Base-by-base conservation (phyloP, 2,888 invertebrate genomes). In the Bugula neritina region DNA sequence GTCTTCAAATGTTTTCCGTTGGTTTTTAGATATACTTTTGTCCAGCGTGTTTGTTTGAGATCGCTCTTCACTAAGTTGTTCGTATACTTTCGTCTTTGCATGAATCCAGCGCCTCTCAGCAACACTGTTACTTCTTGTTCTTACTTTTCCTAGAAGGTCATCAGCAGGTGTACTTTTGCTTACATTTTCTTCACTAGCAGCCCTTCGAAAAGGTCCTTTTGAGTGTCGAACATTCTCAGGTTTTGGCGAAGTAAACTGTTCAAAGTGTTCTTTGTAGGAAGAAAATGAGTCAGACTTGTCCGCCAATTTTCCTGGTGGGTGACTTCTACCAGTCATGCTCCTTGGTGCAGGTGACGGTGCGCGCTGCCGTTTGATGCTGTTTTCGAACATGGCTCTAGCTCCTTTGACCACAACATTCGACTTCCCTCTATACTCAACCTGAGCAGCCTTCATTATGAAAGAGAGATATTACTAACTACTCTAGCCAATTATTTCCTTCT, bases 201-300 rank as follows among this genome's bases (percentile, higher is more conserved):
- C 31, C 31, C 63, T 27, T 25, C 63, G 63, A 13, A 63, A 17
- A n/a, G 5, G 1, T 13, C 25, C 31, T 31, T 63, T 63, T 31
- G 63, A 31, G 5, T 5, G 10, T 10, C 5, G 10, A 13, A n/a
- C 3, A 27, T 13, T 3, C 2, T 63, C 63, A 63, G 63, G 27
- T 34, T 63, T 63, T 3, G 63, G 63, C 10, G 63, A 27, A 25
- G 63, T 63, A n/a, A 63, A 63, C 31, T 25, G 27, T 27, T 63
- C 63, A 31, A 63, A 63, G 13, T 31, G 63, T 63, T 63, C 63
- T 31, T 63, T 63, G 34, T 63, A 63, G 17, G 63, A 63, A 25
- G 63, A 63, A 13, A 63, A 25, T 25, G 63, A 25, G 31, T 27
- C 27, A 34, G 63, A 31, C 43, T 43, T 43, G 43, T 17, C 17